phyloP scores from a whole-genome alignment of 2,113 vertebrate species.

The Clarias gariepinus region DNA sequence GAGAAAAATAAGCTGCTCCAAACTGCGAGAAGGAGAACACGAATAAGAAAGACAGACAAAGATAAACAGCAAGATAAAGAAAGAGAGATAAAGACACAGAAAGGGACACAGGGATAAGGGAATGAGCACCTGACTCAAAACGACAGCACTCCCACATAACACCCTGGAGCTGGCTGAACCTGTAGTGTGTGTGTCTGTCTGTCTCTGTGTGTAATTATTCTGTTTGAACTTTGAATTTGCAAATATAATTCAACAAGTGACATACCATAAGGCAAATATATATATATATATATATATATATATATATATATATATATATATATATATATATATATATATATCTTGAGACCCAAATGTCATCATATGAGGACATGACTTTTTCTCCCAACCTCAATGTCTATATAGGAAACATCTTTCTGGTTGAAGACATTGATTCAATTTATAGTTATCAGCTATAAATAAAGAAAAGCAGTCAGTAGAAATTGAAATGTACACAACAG shows the following conservation, averaged over 20 bases:
- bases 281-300: too few species aligned
- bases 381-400: too few species aligned
- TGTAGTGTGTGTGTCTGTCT: slow-evolving; percentile 8
- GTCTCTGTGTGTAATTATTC: neutral
- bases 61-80: neutral
- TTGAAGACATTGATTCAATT: too few species aligned
- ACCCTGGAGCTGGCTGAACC: slow-evolving; percentile 14
- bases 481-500: too few species aligned
- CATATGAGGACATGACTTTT: too few species aligned
- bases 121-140: slow-evolving; percentile 27
- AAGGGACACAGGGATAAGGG: neutral
- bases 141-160: slow-evolving; percentile 17
- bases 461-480: too few species aligned
- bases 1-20: neutral
- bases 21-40: neutral
- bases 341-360: too few species aligned
- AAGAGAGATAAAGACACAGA: neutral
- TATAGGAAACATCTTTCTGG: too few species aligned
- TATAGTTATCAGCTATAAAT: too few species aligned
- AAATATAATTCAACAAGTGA: neutral
- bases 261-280: too few species aligned
- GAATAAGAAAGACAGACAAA: neutral
- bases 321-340: too few species aligned
- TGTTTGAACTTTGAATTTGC: neutral
- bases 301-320: too few species aligned